Conservation (phyloP, 2,888 invertebrate genomes). For the Halictus ligatus region DNA sequence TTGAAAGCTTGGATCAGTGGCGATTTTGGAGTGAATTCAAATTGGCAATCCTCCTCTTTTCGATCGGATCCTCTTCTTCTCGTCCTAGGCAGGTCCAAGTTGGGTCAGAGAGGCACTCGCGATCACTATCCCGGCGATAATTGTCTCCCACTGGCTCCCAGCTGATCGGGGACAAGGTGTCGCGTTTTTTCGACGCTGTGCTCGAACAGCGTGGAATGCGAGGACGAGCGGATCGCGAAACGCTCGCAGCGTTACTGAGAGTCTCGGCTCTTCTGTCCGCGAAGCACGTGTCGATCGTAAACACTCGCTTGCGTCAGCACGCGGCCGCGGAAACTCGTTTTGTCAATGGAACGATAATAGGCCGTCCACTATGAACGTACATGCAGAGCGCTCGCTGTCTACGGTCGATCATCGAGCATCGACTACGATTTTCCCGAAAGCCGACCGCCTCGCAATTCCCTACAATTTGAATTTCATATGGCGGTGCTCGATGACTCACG, state of each 20-base stretch:
- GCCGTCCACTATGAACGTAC: neutral
- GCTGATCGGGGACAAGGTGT: neutral
- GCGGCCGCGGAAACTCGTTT: constrained; percentile 53
- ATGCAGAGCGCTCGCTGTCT: neutral
- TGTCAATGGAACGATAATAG: constrained; percentile 46
- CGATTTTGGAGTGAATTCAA: neutral
- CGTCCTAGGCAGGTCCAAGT: neutral
- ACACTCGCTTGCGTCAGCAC: constrained; percentile 59
- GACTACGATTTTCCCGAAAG: neutral
- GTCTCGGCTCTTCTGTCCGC: constrained; percentile 33
- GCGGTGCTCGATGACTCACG: neutral
- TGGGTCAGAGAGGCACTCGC: neutral
- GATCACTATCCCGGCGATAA: neutral
- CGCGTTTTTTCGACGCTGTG: neutral
- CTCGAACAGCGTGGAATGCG: constrained; percentile 3
- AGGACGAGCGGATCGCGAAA: constrained; percentile 40
- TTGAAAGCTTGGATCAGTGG: no score
- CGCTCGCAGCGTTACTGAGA: constrained; percentile 48
- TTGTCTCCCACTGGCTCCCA: neutral
- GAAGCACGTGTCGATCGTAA: constrained; percentile 64
- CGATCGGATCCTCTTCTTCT: neutral
- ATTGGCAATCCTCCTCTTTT: neutral
- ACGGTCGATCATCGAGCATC: neutral
- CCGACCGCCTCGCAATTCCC: neutral
- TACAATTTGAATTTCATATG: neutral